These are phyloP conservation scores for Prosapia bicincta DNA, from an alignment of 2,888 invertebrate species.

Conservation along the genomic window DNA sequence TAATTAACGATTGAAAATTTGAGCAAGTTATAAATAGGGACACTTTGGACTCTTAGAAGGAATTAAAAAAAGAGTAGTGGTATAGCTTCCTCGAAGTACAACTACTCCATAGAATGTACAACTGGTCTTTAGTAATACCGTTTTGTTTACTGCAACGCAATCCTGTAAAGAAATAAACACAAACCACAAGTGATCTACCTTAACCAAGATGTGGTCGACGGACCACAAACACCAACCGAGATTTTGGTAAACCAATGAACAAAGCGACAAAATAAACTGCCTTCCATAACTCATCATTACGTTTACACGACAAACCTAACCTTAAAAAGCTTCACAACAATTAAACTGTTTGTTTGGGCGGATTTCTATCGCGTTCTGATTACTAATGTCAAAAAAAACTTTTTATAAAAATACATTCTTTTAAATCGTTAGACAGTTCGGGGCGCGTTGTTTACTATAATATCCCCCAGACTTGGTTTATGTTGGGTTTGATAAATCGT, in stretches of 20 bases:
- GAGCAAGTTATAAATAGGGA: too few species aligned
- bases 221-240: too few species aligned
- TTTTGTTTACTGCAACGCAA: too few species aligned
- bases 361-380: constrained; percentile 25
- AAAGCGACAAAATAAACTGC: neutral
- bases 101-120: too few species aligned
- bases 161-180: too few species aligned
- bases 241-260: neutral
- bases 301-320: neutral
- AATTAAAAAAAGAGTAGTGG: too few species aligned
- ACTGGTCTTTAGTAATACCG: too few species aligned
- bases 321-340: constrained; percentile 22
- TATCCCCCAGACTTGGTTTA: neutral
- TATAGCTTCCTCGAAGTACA: too few species aligned
- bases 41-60: too few species aligned
- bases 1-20: too few species aligned
- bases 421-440: constrained; percentile 20
- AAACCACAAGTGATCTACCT: too few species aligned
- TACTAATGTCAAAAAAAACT: constrained; percentile 11
- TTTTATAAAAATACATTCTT: constrained; percentile 19
- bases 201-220: too few species aligned
- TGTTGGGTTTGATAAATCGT: constrained; percentile 14
- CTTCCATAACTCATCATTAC: constrained; percentile 21
- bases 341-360: constrained; percentile 28
- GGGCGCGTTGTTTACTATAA: constrained; percentile 14